Base-by-base conservation (phyloP, 2,797 vertebrate genomes). In the Gymnothorax reevesii region DNA sequence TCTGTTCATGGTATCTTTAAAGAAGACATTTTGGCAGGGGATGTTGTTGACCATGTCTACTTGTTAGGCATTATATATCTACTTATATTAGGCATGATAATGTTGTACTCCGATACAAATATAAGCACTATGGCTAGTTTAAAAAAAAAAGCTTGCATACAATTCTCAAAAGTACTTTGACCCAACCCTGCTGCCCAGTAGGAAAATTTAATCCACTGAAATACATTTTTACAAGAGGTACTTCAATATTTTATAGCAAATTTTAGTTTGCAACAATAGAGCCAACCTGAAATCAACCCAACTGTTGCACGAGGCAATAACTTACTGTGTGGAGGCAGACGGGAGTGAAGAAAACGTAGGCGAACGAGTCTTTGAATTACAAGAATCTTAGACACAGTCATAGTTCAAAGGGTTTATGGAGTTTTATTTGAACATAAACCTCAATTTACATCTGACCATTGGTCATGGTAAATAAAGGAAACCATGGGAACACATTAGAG, bases 401-500 rank as follows among this genome's bases (percentile, higher is more conserved):
- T 20, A 6, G 62, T 42, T 42, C 10, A 84, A 52, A 10, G 25
- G 33, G 69, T 71, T 71, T 71, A 84, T 33, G 55, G 25, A 25
- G 22, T 84, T 84, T 84, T 84, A 55, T 69, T 66, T 66, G 66
- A 71, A 84, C 57, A 59, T 59, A 57, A 55, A 83, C 57, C 25
- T 83, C 83, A 64, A 66, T 66, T 84, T 84, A 22, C 27, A 84
- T 84, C 84, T 84, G 42, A 62, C 42, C 83, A 84, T 42, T 64
- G 49, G 33, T 64, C 59, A 84, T 42, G 60, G 33, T 49, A 8
- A 13, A 15, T 22, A 17, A 64, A 42, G 57, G 33, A 84, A 62
- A 84, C 27, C 27, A 42, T 42, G 55, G 27, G 57, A 83, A 83
- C 57, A 83, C 82, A 5, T 20, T 60, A 15, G 82, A 15, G 60